Evolutionary conservation across 2,888 invertebrate genomes (phyloP), one percentile per base, ranked within the genome.

Genomic region (Heteromyza rotundicornis): DNA sequence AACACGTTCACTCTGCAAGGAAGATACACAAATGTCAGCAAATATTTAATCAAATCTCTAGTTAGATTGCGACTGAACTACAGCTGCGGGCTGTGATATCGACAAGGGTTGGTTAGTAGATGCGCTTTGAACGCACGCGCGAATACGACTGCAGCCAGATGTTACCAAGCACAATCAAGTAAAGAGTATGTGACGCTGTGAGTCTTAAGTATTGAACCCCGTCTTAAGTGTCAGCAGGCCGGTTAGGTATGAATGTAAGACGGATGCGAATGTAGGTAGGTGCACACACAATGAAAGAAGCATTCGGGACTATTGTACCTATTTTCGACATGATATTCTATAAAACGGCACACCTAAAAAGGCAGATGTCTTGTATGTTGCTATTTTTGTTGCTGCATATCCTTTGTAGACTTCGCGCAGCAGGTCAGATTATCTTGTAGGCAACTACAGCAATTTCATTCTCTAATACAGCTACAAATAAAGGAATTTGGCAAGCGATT

Each of bases 341-440:
- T 27, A 10, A 27, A 27, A 27, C 10, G 10, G 27, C 5, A 27
- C 7, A 10, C 5, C 27, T 27, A 27, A 27, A n/a, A 27, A 27
- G 27, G 10, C 27, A 27, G 27, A 27, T 27, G 27, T 27, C n/a
- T n/a, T n/a, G n/a, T n/a, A n/a, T n/a, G n/a, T n/a, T n/a, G n/a
- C n/a, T n/a, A n/a, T n/a, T n/a, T n/a, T n/a, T n/a, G n/a, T n/a
- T n/a, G n/a, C n/a, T n/a, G n/a, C n/a, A 27, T 10, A 27, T 27
- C 27, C 27, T 5, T 27, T 27, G 5, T 10, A 27, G 27, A 27
- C 10, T 10, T 27, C 5, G 5, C 27, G 10, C 27, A 27, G 74
- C 76, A 76, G 76, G 76, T 73, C 76, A 76, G 70, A 76, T 64
- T 66, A n/a, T n/a, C n/a, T n/a, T n/a, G n/a, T n/a, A n/a, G n/a